A percentile compares a stretch with the other conserved stretches of the same genome.
Evolutionary conservation across 2,888 invertebrate species (phyloP).

Genomic region (Apamea epomidion): DNA sequence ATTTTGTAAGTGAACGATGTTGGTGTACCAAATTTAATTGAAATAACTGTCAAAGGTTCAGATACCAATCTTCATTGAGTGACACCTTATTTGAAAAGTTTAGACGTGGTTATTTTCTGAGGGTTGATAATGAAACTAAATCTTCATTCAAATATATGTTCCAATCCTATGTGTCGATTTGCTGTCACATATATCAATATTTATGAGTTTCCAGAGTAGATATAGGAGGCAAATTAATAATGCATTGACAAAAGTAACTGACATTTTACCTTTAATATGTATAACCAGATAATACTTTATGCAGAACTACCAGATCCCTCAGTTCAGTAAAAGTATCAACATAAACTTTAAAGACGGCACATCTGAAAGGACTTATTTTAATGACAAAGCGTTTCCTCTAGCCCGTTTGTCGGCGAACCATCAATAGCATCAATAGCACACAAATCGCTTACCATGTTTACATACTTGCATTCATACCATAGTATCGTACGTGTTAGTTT

Average conservation of each 20-base stretch:
- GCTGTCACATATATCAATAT: not conserved
- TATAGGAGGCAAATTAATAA: not conserved
- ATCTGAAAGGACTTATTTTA: slow-evolving; percentile 32
- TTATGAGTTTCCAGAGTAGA: not conserved
- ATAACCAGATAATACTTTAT: not conserved
- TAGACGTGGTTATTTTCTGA: not conserved
- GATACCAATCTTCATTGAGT: slow-evolving; percentile 20
- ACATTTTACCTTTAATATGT: not conserved
- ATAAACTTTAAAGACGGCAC: slow-evolving; percentile 10
- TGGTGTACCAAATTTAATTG: slow-evolving; percentile 24
- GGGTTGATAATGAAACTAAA: slow-evolving; percentile 3
- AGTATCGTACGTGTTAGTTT: slow-evolving; percentile 56
- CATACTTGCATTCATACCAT: slow-evolving; percentile 51
- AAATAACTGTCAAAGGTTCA: slow-evolving; percentile 21
- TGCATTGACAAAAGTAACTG: not conserved
- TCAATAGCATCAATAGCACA: slow-evolving; percentile 48
- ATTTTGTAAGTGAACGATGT: slow-evolving; percentile 29
- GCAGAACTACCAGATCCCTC: not conserved
- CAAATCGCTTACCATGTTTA: slow-evolving; percentile 53
- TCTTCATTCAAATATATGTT: slow-evolving; percentile 1
- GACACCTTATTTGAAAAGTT: slow-evolving; percentile 10
- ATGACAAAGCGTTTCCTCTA: slow-evolving; percentile 48
- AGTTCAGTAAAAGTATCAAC: slow-evolving; percentile 8
- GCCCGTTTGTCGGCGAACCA: slow-evolving; percentile 23
- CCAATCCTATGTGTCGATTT: not conserved